Evolutionary conservation across 37 sponge, comb jelly and placozoan species (phyloP), one percentile per base, ranked within the genome.

Genomic region (Beroe forskalii): DNA sequence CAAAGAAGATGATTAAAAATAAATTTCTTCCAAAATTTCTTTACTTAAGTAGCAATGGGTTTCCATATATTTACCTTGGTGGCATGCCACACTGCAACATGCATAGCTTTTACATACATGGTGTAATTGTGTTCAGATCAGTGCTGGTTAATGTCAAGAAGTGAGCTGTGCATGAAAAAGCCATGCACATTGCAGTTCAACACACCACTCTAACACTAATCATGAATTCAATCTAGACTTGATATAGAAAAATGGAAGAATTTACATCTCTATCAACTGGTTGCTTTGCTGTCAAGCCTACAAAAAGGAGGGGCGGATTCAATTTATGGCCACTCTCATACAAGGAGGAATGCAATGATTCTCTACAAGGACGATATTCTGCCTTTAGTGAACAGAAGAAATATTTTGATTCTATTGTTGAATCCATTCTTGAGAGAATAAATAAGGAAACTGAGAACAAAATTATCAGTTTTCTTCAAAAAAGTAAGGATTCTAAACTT

Each of bases 211-310:
- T n/a, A n/a, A n/a, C n/a, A n/a, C n/a, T n/a, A n/a, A n/a, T n/a
- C n/a, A n/a, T n/a, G n/a, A n/a, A n/a, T n/a, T n/a, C n/a, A n/a
- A n/a, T n/a, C n/a, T n/a, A n/a, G n/a, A n/a, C n/a, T n/a, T n/a
- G n/a, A n/a, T n/a, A n/a, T n/a, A n/a, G n/a, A 63, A 63, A 4
- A 35, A 72, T 72, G 75, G 75, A 32, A 8, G 40, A 28, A 4
- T 72, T 72, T 72, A 72, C 75, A 23, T 72, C 75, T 12, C 75
- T 72, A 22, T 72, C 75, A 28, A 72, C 75, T 33, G 75, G 75
- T 30, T 72, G 75, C 33, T 72, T 72, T 72, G 75, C 33, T 33
- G 38, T 33, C 39, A 72, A 72, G 35, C 75, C 75, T 72, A 36
- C 75, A 6, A 72, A 72, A 36, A 38, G 37, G 35, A 14, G 22